These are phyloP conservation scores for Ivindomyrus marchei DNA, from an alignment of 2,113 vertebrate species.

Conservation along the genomic window DNA sequence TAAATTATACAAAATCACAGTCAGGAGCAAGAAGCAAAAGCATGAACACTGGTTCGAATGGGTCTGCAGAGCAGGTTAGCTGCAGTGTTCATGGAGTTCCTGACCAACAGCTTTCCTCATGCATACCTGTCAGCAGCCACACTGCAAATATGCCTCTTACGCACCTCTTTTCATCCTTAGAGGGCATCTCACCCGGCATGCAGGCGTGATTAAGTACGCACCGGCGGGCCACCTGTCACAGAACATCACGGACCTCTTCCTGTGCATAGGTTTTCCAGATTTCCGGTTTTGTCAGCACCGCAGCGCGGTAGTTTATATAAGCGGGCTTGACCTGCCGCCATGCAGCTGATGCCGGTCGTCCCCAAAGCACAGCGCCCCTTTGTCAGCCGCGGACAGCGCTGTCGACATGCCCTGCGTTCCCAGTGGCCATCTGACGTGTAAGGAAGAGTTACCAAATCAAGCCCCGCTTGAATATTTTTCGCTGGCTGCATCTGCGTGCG, in stretches of 20 bases:
- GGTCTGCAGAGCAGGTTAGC: neutral
- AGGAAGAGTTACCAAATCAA: neutral
- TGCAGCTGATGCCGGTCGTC: neutral
- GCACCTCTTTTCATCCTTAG: neutral
- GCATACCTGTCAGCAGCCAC: neutral
- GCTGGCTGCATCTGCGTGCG: neutral
- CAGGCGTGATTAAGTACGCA: neutral
- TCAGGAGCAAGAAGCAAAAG: neutral
- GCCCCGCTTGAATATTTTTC: neutral
- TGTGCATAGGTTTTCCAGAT: neutral
- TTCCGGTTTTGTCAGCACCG: neutral
- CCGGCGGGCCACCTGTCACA: neutral
- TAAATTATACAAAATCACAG: neutral
- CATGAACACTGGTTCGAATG: neutral
- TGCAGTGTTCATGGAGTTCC: neutral
- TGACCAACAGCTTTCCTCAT: neutral
- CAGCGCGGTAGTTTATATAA: neutral
- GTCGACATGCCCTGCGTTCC: neutral
- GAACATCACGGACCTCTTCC: neutral
- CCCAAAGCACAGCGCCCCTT: neutral
- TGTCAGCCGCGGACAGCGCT: neutral
- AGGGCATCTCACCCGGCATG: neutral
- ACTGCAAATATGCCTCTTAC: neutral
- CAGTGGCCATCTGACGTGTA: neutral
- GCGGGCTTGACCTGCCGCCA: neutral